Percentiles rank a stretch among this genome's conserved stretches.
Conservation (phyloP, 2,888 invertebrate genomes). For the Dorcus hopei region DNA sequence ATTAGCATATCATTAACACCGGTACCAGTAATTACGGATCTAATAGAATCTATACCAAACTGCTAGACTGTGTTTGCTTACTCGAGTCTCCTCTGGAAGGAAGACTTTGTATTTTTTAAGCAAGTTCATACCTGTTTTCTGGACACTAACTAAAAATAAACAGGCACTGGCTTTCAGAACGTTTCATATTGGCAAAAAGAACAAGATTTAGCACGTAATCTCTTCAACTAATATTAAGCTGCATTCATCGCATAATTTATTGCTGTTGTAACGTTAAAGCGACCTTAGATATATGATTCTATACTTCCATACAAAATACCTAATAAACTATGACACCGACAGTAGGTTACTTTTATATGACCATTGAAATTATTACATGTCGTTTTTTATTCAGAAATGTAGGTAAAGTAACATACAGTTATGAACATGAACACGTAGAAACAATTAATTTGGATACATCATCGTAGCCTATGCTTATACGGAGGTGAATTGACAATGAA, state of each 20-base stretch:
- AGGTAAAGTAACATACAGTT: too few species aligned
- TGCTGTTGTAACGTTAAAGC: neutral
- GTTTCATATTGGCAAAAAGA: neutral
- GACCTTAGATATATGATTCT: neutral
- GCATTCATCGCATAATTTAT: conserved; percentile 1
- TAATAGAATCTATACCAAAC: conserved; percentile 20
- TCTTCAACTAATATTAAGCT: neutral
- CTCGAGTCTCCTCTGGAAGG: neutral
- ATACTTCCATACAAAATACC: neutral
- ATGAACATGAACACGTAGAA: too few species aligned
- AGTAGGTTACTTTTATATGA: neutral
- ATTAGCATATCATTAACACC: conserved; percentile 25
- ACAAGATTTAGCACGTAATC: neutral
- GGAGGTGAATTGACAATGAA: too few species aligned
- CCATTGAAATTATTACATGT: too few species aligned
- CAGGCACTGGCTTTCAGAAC: neutral
- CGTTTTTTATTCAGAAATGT: too few species aligned
- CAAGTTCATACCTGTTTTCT: neutral
- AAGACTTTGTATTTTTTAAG: neutral
- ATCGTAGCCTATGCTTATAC: too few species aligned
- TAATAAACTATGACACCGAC: neutral
- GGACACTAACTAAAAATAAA: neutral
- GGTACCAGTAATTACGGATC: conserved; percentile 20
- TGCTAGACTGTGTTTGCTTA: neutral
- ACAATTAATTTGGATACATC: too few species aligned